These are phyloP conservation scores for Drosophila santomea DNA, from an alignment of 1,140 invertebrate genomes.

Conservation along the genomic window DNA sequence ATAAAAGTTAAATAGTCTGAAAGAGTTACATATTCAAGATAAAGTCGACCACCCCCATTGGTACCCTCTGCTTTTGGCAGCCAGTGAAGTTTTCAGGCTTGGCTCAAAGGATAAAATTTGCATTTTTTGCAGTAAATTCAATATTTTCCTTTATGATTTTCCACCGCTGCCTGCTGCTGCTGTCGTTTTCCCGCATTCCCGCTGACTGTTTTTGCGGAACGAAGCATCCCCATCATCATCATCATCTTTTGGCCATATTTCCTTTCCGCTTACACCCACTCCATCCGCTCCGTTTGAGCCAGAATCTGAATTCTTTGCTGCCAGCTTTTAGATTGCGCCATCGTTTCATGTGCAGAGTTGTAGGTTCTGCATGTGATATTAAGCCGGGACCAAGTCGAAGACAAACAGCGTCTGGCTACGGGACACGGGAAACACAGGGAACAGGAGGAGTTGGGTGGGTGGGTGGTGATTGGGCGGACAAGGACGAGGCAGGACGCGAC, in stretches of 20 bases:
- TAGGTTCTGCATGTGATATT: constrained; percentile 61
- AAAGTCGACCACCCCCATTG: not conserved
- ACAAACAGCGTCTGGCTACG: constrained; percentile 47
- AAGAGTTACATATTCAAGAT: no score
- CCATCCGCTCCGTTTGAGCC: constrained; percentile 21
- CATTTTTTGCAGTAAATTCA: constrained; percentile 80
- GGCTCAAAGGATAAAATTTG: constrained; percentile 66
- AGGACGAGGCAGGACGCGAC: constrained; percentile 56
- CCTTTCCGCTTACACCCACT: not conserved
- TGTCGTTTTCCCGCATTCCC: constrained; percentile 12
- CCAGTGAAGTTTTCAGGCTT: constrained; percentile 24
- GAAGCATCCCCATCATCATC: not conserved
- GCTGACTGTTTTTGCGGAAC: constrained; percentile 9
- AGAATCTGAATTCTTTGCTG: constrained; percentile 39
- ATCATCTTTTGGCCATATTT: constrained; percentile 1
- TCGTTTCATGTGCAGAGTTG: constrained; percentile 48
- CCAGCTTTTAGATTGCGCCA: constrained; percentile 35
- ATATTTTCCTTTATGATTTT: constrained; percentile 80
- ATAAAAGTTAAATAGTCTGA: no score
- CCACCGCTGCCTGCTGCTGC: constrained; percentile 38
- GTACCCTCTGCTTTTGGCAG: not conserved
- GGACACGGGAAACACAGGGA: constrained; percentile 33
- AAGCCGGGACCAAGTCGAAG: constrained; percentile 51
- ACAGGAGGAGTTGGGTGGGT: not conserved
- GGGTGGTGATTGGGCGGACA: not conserved